Conservation (phyloP, 2,113 vertebrate species). For the Cheirogaleus medius region DNA sequence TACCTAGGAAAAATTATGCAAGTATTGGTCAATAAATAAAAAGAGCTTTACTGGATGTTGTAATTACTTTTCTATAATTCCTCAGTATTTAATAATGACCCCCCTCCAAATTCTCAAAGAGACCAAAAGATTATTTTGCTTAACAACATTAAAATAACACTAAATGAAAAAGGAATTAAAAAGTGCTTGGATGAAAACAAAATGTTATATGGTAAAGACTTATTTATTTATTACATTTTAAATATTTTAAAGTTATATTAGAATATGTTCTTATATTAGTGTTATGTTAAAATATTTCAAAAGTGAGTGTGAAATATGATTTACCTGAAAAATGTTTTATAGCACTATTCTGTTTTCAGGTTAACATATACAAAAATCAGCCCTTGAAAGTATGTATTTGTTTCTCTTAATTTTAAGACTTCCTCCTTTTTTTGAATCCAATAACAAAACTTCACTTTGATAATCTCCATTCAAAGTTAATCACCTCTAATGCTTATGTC, state of each 20-base stretch:
- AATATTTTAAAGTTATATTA: background rate
- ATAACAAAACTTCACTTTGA: background rate
- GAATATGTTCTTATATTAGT: background rate
- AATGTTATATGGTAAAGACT: background rate
- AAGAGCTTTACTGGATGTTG: background rate
- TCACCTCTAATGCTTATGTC: background rate
- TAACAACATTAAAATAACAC: slow-evolving; percentile 6
- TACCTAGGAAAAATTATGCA: background rate
- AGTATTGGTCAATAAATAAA: background rate
- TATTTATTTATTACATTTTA: background rate
- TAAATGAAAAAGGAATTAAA: slow-evolving; percentile 21
- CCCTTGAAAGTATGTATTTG: background rate
- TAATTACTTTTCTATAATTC: background rate
- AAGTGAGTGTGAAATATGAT: background rate
- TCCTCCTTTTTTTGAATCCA: background rate
- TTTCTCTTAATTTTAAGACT: slow-evolving; percentile 20
- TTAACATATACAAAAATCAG: slow-evolving; percentile 13
- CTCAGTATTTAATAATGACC: background rate
- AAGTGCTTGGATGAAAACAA: background rate
- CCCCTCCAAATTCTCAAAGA: background rate
- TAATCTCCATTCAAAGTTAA: slow-evolving; percentile 12
- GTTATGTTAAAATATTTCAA: background rate
- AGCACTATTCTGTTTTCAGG: background rate
- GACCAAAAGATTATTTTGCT: background rate
- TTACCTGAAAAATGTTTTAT: slow-evolving; percentile 11